phyloP scores from a whole-genome alignment of 2,113 vertebrate species.

The Periophthalmus modestus region DNA sequence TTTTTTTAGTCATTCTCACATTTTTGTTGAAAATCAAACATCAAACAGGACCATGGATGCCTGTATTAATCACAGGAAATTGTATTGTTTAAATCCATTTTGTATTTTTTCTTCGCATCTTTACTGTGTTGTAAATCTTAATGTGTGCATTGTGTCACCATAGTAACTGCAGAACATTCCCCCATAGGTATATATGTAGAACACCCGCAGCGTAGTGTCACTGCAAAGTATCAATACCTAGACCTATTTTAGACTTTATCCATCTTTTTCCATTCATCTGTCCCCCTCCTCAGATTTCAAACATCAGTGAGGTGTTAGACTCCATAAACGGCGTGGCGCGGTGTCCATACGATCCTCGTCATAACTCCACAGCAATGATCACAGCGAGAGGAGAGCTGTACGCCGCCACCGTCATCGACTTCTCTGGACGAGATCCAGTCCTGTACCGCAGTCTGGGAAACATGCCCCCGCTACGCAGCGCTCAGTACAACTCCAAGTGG shows the following conservation, averaged over 20 bases:
- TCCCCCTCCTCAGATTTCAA: constrained; percentile 75
- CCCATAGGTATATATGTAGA: no score
- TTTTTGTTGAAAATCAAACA: no score
- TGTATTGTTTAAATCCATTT: no score
- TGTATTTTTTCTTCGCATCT: no score
- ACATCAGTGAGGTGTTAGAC: constrained; percentile 85
- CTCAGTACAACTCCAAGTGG: constrained; percentile 98
- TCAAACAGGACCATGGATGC: no score
- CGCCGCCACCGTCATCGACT: constrained; percentile 94
- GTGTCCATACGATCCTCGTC: constrained; percentile 93
- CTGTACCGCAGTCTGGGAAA: constrained; percentile 92
- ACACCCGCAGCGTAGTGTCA: no score
- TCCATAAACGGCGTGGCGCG: constrained; percentile 93
- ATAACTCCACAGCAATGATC: constrained; percentile 94
- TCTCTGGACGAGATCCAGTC: constrained; percentile 92
- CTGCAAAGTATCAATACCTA: no score
- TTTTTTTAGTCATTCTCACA: no score
- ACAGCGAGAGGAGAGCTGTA: constrained; percentile 91
- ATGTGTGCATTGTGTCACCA: no score
- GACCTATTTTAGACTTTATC: not conserved
- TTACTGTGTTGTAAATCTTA: no score
- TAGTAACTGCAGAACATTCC: no score
- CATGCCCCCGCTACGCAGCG: constrained; percentile 89
- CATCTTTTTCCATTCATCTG: not conserved
- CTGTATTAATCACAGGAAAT: no score